A percentile compares a stretch with the other conserved stretches of the same genome.
phyloP scores from a whole-genome alignment of 2,113 vertebrate genomes.

The Lagenorhynchus albirostris region DNA sequence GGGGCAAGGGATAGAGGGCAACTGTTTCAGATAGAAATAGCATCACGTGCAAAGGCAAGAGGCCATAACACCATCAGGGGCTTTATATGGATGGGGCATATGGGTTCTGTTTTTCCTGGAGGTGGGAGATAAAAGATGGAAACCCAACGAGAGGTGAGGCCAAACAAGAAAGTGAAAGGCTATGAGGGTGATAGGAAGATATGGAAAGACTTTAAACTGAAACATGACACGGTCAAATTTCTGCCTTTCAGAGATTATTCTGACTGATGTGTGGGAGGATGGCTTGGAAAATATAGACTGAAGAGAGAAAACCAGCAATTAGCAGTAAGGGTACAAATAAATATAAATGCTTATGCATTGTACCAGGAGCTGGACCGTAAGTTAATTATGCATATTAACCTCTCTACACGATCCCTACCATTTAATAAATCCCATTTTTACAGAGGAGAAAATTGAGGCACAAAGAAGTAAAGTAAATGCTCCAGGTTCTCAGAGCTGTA shows the following conservation, averaged over 20 bases:
- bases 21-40: neutral
- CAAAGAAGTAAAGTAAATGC: neutral
- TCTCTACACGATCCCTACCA: neutral
- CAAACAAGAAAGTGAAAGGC: neutral
- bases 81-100: neutral
- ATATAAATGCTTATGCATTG: neutral
- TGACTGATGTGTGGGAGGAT: neutral
- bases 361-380: neutral
- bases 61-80: neutral
- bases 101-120: accelerated
- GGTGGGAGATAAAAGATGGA: neutral
- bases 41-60: neutral
- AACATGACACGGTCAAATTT: neutral
- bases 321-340: neutral
- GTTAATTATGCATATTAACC: neutral
- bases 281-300: neutral
- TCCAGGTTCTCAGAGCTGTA: neutral
- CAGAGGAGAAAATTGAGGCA: neutral
- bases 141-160: neutral
- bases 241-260: neutral
- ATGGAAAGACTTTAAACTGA: neutral
- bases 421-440: neutral
- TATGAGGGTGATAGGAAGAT: neutral
- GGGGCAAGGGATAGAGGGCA: accelerated
- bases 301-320: neutral